A percentile compares a stretch with the other conserved stretches of the same genome.
Evolutionary conservation across 2,797 vertebrate genomes (phyloP).

Genomic region (Catostomus latipinnis): DNA sequence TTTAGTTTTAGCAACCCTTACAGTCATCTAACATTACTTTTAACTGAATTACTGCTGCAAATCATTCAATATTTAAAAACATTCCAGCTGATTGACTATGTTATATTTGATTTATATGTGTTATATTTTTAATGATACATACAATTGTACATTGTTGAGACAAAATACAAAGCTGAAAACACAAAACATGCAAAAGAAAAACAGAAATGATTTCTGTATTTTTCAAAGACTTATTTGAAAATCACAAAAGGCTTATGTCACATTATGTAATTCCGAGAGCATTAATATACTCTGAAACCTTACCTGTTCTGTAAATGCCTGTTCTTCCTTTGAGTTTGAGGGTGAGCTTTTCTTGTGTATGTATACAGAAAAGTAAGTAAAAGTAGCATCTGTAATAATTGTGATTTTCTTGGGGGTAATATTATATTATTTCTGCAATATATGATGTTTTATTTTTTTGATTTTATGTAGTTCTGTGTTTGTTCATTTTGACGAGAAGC

Average conservation of each 20-base stretch:
- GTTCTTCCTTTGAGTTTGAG: neutral
- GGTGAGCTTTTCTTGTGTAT: slow-evolving; percentile 1
- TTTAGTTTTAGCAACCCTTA: neutral
- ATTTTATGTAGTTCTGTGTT: too few relatives aligned
- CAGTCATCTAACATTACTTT: neutral
- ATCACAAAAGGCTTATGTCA: neutral
- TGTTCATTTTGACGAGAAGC: too few relatives aligned
- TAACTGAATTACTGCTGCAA: neutral
- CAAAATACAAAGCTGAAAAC: neutral
- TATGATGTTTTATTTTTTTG: too few relatives aligned
- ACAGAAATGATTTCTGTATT: neutral
- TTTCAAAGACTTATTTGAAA: neutral
- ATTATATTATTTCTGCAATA: too few relatives aligned
- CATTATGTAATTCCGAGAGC: slow-evolving; percentile 10
- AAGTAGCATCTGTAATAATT: neutral
- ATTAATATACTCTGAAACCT: neutral
- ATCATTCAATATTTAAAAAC: neutral
- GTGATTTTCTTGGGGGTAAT: too few relatives aligned
- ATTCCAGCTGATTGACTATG: neutral
- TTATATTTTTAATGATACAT: neutral
- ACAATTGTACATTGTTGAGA: neutral
- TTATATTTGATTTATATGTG: neutral
- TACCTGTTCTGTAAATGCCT: neutral
- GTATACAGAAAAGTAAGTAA: slow-evolving; percentile 5
- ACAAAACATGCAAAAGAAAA: neutral